phyloP scores from a whole-genome alignment of 1,140 invertebrate species.

The Drosophila tristis region DNA sequence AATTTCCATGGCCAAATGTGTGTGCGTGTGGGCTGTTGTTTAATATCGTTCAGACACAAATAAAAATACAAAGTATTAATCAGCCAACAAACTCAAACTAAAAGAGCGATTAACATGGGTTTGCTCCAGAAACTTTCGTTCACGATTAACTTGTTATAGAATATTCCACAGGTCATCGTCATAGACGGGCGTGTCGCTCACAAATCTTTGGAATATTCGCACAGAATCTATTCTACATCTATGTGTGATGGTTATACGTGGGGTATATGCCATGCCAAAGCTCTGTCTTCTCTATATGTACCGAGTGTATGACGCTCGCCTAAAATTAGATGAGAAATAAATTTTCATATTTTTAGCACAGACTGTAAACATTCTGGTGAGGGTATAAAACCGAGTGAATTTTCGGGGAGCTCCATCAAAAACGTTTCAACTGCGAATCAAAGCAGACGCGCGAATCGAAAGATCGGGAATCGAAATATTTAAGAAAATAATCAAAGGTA shows the following conservation, averaged over 20 bases:
- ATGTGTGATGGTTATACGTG: background rate
- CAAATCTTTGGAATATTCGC: conserved; percentile 16
- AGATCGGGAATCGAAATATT: background rate
- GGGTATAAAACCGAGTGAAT: conserved; percentile 64
- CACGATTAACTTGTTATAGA: conserved; percentile 25
- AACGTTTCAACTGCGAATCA: conserved; percentile 49
- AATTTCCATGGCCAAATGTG: background rate
- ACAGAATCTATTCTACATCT: conserved; percentile 9
- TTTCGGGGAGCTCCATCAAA: conserved; percentile 57
- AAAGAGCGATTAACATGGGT: conserved; percentile 7
- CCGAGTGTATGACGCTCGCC: conserved; percentile 64
- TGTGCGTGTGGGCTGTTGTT: conserved; percentile 12
- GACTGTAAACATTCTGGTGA: conserved; percentile 65
- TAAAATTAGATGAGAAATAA: conserved; percentile 72
- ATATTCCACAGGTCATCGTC: conserved; percentile 55
- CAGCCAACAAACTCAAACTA: conserved; percentile 10
- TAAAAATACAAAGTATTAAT: conserved; percentile 2
- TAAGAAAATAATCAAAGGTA: conserved; percentile 45
- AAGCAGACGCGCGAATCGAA: conserved; percentile 35
- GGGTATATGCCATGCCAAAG: conserved; percentile 17
- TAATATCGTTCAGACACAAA: conserved; percentile 10
- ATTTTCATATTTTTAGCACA: conserved; percentile 79
- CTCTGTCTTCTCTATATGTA: conserved; percentile 15
- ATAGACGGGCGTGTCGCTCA: conserved; percentile 8
- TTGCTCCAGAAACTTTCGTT: conserved; percentile 1